Evolutionary conservation across 1,140 invertebrate species (phyloP), one percentile per base, ranked within the genome.

Genomic region (Theocolax elegans): DNA sequence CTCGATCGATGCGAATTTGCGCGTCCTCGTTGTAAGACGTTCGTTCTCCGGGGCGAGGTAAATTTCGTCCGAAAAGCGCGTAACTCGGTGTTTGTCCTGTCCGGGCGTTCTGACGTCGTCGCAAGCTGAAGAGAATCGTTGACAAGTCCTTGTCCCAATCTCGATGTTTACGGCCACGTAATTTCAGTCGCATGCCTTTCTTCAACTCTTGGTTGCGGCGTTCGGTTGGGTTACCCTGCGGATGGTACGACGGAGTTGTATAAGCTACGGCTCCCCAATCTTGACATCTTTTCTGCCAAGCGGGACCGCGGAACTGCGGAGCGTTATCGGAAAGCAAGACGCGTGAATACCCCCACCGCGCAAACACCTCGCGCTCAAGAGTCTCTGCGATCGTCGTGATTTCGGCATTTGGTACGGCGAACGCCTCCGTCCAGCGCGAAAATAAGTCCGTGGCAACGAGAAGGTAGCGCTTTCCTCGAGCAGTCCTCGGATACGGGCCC

Each of bases 371-470:
- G 19, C 42, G 54, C 17, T 67, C 65, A 0, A 67, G 23, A 1
- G 40, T 42, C 4, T 13, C 12, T 8, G 19, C 12, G 3, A 69
- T 27, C 3, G 6, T 23, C 4, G 19, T 1, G 6, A 58, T 42
- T 48, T 73, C 44, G 60, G n/a, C n/a, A n/a, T n/a, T n/a, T n/a
- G n/a, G n/a, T n/a, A n/a, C n/a, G n/a, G n/a, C n/a, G n/a, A n/a
- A 69, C 6, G 70, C 75, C 40, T 76, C 71, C 0, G 60, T 54
- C 70, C 74, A 75, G 31, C 69, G 35, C 4, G 69, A 72, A 8
- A 72, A 72, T 3, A 62, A 8, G 17, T 72, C 72, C 0, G 72
- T 74, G 1, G 66, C 54, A 21, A 12, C n/a, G n/a, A n/a, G n/a
- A n/a, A n/a, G n/a, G n/a, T n/a, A n/a, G n/a, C n/a, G n/a, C n/a